phyloP scores from a whole-genome alignment of 2,113 vertebrate species.

The Ursus arctos region DNA sequence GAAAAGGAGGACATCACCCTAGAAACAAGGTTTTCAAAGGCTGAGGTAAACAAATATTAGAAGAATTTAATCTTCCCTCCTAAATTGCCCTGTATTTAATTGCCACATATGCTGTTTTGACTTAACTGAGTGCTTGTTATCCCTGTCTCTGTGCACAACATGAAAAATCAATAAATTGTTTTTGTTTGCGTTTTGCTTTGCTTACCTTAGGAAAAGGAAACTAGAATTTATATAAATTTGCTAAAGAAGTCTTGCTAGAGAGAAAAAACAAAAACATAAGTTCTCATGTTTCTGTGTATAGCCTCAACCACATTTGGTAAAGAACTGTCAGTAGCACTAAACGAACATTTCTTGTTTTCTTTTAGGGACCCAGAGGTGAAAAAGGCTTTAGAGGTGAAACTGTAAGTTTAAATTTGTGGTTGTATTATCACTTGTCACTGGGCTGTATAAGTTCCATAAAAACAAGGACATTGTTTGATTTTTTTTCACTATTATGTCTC shows the following conservation, averaged over 20 bases:
- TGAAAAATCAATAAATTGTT: not conserved
- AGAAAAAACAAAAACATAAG: not conserved
- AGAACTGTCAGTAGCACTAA: not conserved
- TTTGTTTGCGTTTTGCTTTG: slow-evolving; percentile 16
- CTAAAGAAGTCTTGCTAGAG: not conserved
- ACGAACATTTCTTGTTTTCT: slow-evolving; percentile 68
- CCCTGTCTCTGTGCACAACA: not conserved
- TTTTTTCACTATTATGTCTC: not conserved
- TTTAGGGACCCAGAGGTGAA: slow-evolving; percentile 93
- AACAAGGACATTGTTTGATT: not conserved
- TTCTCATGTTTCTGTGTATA: not conserved
- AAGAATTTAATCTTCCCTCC: not conserved
- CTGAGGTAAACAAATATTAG: not conserved
- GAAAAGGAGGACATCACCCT: not conserved
- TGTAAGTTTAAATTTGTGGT: slow-evolving; percentile 88
- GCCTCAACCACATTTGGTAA: not conserved
- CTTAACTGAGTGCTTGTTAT: not conserved
- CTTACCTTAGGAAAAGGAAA: slow-evolving; percentile 16
- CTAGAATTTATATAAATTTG: not conserved
- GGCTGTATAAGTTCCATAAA: not conserved
- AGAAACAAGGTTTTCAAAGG: not conserved
- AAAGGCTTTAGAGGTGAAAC: slow-evolving; percentile 95
- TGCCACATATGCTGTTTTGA: not conserved
- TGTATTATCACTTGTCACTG: not conserved
- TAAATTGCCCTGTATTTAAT: not conserved